Conservation (phyloP, 2,888 invertebrate species). For the Timandra comae region DNA sequence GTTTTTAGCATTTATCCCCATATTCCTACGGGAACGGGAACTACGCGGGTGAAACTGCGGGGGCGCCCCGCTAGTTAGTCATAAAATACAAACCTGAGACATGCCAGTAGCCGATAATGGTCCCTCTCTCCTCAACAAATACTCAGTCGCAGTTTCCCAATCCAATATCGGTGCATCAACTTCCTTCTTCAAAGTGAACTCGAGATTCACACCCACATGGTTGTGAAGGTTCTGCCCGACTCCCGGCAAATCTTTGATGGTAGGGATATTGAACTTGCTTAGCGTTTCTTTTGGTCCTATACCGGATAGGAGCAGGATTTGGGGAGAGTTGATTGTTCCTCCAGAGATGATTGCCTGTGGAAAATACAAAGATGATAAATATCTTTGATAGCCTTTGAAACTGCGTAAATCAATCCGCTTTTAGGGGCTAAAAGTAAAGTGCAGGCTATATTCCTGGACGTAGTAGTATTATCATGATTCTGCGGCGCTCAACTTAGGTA, state of each 20-base stretch:
- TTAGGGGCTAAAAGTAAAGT: no score
- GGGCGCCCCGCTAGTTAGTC: no score
- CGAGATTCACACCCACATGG: conserved; percentile 79
- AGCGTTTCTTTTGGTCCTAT: conserved; percentile 80
- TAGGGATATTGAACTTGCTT: conserved; percentile 74
- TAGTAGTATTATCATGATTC: no score
- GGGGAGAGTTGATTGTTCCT: conserved; percentile 81
- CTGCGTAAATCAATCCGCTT: no score
- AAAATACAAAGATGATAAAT: conserved; percentile 4
- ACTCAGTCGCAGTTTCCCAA: conserved; percentile 79
- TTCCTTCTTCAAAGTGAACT: conserved; percentile 71
- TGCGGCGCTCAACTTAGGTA: no score
- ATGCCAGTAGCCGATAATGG: conserved; percentile 80
- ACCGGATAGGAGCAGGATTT: conserved; percentile 80
- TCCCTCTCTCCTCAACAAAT: conserved; percentile 77
- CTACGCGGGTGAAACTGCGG: no score
- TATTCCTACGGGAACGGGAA: no score
- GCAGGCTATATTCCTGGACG: no score
- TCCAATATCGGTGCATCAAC: conserved; percentile 73
- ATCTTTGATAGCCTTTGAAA: no score
- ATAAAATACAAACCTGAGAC: no score
- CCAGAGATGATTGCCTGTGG: conserved; percentile 75
- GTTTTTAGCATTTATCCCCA: no score
- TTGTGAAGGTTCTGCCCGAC: conserved; percentile 83
- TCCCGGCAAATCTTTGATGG: conserved; percentile 79